phyloP scores from a whole-genome alignment of 2,113 vertebrate genomes.

The Callopanchax toddi region DNA sequence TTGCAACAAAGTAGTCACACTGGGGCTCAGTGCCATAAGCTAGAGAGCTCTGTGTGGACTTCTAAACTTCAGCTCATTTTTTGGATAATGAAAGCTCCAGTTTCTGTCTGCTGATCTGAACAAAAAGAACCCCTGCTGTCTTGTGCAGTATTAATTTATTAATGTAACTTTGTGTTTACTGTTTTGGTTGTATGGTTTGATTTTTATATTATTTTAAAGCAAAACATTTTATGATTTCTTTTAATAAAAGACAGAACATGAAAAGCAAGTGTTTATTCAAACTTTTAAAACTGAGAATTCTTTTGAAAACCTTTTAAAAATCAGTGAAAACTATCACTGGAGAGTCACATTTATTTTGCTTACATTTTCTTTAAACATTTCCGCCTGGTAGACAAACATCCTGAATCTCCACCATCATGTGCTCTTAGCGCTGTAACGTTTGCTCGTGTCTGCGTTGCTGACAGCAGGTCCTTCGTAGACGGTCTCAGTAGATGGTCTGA shows the following conservation, averaged over 20 bases:
- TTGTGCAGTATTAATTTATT: conserved; percentile 6
- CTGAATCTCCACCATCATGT: too few species aligned
- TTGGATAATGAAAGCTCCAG: neutral
- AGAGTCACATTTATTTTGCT: too few species aligned
- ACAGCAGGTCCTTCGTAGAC: too few species aligned
- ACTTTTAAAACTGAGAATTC: too few species aligned
- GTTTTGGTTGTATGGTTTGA: conserved; percentile 1
- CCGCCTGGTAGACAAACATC: too few species aligned
- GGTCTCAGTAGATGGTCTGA: too few species aligned
- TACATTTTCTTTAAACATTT: too few species aligned
- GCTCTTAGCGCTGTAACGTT: too few species aligned
- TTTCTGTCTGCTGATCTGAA: conserved; percentile 7
- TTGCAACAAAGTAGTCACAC: conserved; percentile 96
- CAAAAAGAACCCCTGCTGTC: conserved; percentile 16
- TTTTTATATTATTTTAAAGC: conserved; percentile 4
- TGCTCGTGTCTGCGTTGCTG: too few species aligned
- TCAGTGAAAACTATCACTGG: too few species aligned
- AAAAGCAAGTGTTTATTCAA: neutral
- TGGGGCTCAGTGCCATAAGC: conserved; percentile 88
- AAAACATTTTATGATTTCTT: conserved; percentile 19
- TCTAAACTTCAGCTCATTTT: neutral
- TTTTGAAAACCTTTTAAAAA: too few species aligned
- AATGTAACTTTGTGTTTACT: conserved; percentile 8
- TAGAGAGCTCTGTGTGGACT: conserved; percentile 65
- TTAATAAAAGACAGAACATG: conserved; percentile 26